phyloP scores from a whole-genome alignment of 1,140 invertebrate genomes.

The Drosophila pachea region DNA sequence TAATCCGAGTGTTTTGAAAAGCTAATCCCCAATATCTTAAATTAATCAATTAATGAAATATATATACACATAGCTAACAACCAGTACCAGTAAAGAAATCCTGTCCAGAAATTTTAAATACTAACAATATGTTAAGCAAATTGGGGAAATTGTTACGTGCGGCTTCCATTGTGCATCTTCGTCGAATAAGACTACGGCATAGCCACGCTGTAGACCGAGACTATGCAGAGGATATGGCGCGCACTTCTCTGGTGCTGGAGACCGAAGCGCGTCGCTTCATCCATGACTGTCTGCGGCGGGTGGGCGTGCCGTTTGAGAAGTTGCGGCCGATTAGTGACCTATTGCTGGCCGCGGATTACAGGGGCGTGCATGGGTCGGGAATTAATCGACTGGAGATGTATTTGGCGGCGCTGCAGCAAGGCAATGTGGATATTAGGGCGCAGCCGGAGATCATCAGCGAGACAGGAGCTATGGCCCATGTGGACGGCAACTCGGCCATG shows the following conservation, averaged over 20 bases:
- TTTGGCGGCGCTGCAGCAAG: conserved; percentile 81
- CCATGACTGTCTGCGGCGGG: conserved; percentile 84
- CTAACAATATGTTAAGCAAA: background rate
- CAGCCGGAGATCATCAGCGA: conserved; percentile 85
- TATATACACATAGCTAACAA: conserved; percentile 37
- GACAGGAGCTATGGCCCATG: conserved; percentile 86
- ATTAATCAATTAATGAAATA: conserved; percentile 7
- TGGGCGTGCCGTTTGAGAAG: conserved; percentile 83
- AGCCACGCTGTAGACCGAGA: background rate
- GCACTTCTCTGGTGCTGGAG: conserved; percentile 74
- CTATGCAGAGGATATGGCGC: conserved; percentile 12
- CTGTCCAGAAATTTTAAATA: background rate
- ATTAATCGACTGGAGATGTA: conserved; percentile 89
- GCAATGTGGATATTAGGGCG: conserved; percentile 79
- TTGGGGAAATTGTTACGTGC: background rate
- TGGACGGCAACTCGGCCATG: conserved; percentile 89
- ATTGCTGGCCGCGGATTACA: conserved; percentile 88
- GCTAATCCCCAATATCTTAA: background rate
- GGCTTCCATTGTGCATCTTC: background rate
- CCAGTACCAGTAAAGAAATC: conserved; percentile 21
- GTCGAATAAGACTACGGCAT: background rate
- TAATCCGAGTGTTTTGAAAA: conserved; percentile 15
- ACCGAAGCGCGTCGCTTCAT: conserved; percentile 87
- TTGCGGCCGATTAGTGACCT: conserved; percentile 86
- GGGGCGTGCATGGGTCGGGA: conserved; percentile 94